These are phyloP conservation scores for Psylliodes chrysocephalus DNA, from an alignment of 2,888 invertebrate genomes.

Conservation along the genomic window DNA sequence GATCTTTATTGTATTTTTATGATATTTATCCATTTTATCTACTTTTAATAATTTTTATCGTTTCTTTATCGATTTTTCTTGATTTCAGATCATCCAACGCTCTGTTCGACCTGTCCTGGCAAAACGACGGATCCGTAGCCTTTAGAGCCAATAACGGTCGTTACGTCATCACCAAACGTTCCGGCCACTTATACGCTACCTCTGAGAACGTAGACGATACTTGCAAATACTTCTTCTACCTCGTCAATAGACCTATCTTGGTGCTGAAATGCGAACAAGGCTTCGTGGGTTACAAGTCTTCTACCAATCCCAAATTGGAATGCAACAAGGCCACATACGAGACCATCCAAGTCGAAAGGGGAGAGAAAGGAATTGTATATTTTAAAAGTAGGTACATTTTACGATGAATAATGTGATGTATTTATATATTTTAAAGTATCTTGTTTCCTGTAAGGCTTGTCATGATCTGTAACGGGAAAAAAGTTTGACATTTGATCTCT, in stretches of 20 bases:
- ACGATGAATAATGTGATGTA: too few species aligned
- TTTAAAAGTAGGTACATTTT: constrained; percentile 81
- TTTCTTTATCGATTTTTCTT: too few species aligned
- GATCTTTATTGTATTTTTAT: too few species aligned
- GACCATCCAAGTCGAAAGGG: constrained; percentile 90
- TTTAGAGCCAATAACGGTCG: constrained; percentile 95
- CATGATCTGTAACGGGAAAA: too few species aligned
- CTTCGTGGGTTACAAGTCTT: constrained; percentile 90
- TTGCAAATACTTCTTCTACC: constrained; percentile 93
- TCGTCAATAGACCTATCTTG: constrained; percentile 92
- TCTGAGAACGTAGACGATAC: constrained; percentile 82
- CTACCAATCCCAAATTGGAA: constrained; percentile 83
- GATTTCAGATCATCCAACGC: constrained; percentile 83
- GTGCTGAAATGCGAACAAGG: constrained; percentile 96
- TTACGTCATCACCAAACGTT: constrained; percentile 92
- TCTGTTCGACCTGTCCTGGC: constrained; percentile 94
- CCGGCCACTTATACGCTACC: constrained; percentile 93
- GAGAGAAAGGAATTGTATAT: constrained; percentile 88
- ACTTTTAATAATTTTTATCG: too few species aligned
- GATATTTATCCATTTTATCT: too few species aligned
- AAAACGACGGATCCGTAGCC: constrained; percentile 89
- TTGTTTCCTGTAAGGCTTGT: too few species aligned
- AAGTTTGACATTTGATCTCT: too few species aligned
- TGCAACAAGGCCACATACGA: constrained; percentile 96
- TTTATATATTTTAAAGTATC: too few species aligned